Conservation (phyloP, 2,888 invertebrate species). For the Pseudococcus longispinus region DNA sequence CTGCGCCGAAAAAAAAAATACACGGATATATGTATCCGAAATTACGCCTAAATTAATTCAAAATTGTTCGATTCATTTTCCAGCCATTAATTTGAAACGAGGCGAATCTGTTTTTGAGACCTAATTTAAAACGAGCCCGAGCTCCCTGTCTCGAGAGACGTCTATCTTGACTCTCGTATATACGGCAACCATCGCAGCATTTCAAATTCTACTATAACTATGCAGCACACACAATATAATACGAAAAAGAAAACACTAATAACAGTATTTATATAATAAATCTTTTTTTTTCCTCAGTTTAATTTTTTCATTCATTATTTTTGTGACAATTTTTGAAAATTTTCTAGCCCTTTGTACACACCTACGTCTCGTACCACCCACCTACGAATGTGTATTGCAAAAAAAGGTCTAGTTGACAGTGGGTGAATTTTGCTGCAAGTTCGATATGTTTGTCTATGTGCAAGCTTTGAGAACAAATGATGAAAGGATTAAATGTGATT, state of each 20-base stretch:
- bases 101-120: neutral
- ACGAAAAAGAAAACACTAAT: neutral
- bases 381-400: neutral
- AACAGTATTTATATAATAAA: neutral
- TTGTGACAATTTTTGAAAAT: constrained; percentile 1
- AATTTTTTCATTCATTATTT: constrained; percentile 9
- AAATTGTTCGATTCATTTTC: neutral
- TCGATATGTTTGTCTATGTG: constrained; percentile 49
- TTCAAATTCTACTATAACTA: neutral
- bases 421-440: constrained; percentile 2
- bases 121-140: neutral
- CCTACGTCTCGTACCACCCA: no score
- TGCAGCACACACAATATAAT: neutral
- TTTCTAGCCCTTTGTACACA: neutral
- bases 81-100: neutral
- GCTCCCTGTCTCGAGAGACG: neutral
- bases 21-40: neutral
- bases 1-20: neutral
- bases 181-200: neutral
- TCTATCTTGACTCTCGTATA: neutral
- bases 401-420: neutral
- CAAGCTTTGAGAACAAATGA: constrained; percentile 6
- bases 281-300: neutral
- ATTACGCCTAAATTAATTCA: neutral
- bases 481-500: constrained; percentile 25